Evolutionary conservation across 2,888 invertebrate species (phyloP).

Genomic region (Empis livida): DNA sequence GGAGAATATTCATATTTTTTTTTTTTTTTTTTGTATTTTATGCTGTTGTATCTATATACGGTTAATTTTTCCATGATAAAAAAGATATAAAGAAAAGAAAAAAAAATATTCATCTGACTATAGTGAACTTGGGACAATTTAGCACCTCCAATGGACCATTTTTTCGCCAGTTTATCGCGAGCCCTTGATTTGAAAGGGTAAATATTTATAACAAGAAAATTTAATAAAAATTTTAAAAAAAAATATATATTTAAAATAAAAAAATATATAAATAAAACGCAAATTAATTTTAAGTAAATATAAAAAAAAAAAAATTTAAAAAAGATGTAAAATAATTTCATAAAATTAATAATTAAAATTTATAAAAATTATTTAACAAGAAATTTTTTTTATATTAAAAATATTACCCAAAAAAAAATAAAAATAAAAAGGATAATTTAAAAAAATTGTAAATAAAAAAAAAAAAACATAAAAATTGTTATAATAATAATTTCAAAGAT

Average conservation of each 20-base stretch:
- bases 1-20: too few relatives aligned
- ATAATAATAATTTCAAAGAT: too few relatives aligned
- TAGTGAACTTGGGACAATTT: not conserved
- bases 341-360: too few relatives aligned
- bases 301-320: not conserved
- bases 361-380: conserved; percentile 13
- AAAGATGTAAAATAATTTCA: not conserved
- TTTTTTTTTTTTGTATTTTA: too few relatives aligned
- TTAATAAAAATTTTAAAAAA: not conserved
- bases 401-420: not conserved
- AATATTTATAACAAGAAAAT: conserved; percentile 10
- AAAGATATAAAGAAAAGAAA: too few relatives aligned
- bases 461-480: not conserved
- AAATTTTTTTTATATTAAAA: conserved; percentile 8
- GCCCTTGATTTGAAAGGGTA: conserved; percentile 37
- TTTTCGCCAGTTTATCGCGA: conserved; percentile 36
- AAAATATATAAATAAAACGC: conserved; percentile 11
- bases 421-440: not conserved
- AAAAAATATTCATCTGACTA: not conserved
- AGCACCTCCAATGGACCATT: conserved; percentile 13
- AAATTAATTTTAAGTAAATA: conserved; percentile 13
- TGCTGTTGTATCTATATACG: too few relatives aligned
- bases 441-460: not conserved
- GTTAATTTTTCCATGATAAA: too few relatives aligned
- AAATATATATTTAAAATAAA: conserved; percentile 8